Conservation (phyloP, 2,888 invertebrate genomes). For the Phoenoteleia sp. region DNA sequence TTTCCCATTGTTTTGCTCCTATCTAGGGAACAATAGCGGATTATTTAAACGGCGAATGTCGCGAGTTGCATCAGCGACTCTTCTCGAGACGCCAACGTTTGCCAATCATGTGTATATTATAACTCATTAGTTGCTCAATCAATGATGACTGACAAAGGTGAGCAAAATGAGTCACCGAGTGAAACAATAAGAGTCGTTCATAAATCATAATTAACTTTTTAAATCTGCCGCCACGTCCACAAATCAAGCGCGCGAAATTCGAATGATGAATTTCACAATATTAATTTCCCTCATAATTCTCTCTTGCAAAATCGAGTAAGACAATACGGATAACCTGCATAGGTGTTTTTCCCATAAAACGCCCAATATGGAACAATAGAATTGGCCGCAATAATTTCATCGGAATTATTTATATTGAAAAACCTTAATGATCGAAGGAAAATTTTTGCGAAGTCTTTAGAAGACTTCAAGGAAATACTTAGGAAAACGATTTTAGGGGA, state of each 20-base stretch:
- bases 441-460: too few relatives aligned
- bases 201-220: slow-evolving; percentile 55
- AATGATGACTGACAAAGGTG: slow-evolving; percentile 71
- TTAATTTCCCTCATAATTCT: slow-evolving; percentile 31
- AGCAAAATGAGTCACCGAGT: slow-evolving; percentile 60
- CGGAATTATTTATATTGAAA: not conserved
- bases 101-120: slow-evolving; percentile 80
- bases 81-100: slow-evolving; percentile 75
- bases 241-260: slow-evolving; percentile 22
- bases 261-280: slow-evolving; percentile 26
- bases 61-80: slow-evolving; percentile 74
- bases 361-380: not conserved
- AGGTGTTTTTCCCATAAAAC: slow-evolving; percentile 34
- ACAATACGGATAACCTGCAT: slow-evolving; percentile 58
- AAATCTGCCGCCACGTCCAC: slow-evolving; percentile 6
- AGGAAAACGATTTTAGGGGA: too few relatives aligned
- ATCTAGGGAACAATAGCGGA: slow-evolving; percentile 79
- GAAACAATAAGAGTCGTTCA: slow-evolving; percentile 49
- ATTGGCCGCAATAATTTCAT: not conserved
- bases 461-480: too few relatives aligned
- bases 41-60: slow-evolving; percentile 75
- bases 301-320: slow-evolving; percentile 42
- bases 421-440: not conserved
- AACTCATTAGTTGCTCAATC: slow-evolving; percentile 79
- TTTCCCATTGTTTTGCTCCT: slow-evolving; percentile 78